phyloP scores from a whole-genome alignment of 2,888 invertebrate genomes.

The Dolichomitus sp. region DNA sequence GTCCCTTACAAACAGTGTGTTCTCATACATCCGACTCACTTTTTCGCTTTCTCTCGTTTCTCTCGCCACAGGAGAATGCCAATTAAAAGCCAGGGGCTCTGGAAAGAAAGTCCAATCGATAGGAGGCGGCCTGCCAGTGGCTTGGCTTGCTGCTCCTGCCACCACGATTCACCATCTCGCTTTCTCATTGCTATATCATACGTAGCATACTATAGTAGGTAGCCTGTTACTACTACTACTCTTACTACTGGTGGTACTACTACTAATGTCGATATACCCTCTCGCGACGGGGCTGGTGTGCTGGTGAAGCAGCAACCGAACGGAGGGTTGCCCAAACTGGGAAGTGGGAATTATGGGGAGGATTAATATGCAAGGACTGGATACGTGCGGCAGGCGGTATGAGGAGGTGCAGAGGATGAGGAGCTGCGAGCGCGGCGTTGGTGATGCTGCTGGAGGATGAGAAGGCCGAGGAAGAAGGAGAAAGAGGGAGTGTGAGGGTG shows the following conservation, averaged over 20 bases:
- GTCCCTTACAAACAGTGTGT: constrained; percentile 30
- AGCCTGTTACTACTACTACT: constrained; percentile 32
- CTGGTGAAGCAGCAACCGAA: constrained; percentile 78
- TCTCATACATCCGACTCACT: constrained; percentile 65
- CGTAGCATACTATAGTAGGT: constrained; percentile 51
- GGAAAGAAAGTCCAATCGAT: constrained; percentile 85
- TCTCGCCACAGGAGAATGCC: constrained; percentile 84
- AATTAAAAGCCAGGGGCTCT: constrained; percentile 84
- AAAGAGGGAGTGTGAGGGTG: constrained; percentile 68
- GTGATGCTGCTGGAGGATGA: constrained; percentile 59
- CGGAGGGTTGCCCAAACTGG: constrained; percentile 86
- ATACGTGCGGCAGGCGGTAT: constrained; percentile 81
- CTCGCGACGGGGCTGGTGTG: constrained; percentile 71
- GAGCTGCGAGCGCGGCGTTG: constrained; percentile 65
- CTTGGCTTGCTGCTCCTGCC: constrained; percentile 73
- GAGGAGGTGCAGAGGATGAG: constrained; percentile 57
- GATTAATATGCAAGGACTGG: constrained; percentile 87
- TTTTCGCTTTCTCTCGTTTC: constrained; percentile 75
- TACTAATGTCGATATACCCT: constrained; percentile 24
- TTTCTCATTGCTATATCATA: constrained; percentile 74
- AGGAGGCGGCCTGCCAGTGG: constrained; percentile 79
- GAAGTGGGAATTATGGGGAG: constrained; percentile 86
- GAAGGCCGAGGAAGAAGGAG: constrained; percentile 52
- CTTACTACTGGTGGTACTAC: constrained; percentile 22
- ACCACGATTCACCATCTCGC: constrained; percentile 67